Evolutionary conservation across 2,797 vertebrate species (phyloP).

Genomic region (Thripadectes ignobilis): DNA sequence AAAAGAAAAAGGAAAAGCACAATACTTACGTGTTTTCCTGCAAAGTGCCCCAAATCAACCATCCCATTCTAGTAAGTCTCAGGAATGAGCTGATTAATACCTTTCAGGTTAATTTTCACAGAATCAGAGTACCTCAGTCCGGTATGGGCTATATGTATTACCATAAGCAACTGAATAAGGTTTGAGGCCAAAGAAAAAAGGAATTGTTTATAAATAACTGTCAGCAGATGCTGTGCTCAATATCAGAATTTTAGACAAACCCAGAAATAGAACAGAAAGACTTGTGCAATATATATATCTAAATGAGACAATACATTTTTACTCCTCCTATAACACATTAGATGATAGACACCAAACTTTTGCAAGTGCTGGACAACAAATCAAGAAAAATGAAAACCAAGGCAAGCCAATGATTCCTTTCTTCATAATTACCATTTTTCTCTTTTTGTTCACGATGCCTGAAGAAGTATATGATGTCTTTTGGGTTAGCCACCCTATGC

Average conservation of each 20-base stretch:
- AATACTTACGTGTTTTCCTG: not conserved
- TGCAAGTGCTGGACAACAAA: not conserved
- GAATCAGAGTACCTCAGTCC: not conserved
- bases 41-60: not conserved
- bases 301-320: not conserved
- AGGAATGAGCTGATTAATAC: not conserved
- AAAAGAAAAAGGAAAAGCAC: not conserved
- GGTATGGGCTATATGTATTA: not conserved
- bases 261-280: not conserved
- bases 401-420: not conserved
- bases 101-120: not conserved
- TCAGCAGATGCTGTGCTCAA: not conserved
- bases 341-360: not conserved
- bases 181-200: not conserved
- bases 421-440: constrained; percentile 79
- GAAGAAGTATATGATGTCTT: constrained; percentile 93
- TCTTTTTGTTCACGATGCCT: constrained; percentile 87
- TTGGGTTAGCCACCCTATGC: constrained; percentile 92
- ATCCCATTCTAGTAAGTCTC: not conserved
- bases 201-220: not conserved
- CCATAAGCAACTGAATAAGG: not conserved
- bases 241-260: not conserved
- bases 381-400: not conserved
- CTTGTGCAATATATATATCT: not conserved
- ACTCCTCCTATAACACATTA: not conserved